Base-by-base conservation (phyloP, 2,113 vertebrate genomes). In the Hystrix brachyura region DNA sequence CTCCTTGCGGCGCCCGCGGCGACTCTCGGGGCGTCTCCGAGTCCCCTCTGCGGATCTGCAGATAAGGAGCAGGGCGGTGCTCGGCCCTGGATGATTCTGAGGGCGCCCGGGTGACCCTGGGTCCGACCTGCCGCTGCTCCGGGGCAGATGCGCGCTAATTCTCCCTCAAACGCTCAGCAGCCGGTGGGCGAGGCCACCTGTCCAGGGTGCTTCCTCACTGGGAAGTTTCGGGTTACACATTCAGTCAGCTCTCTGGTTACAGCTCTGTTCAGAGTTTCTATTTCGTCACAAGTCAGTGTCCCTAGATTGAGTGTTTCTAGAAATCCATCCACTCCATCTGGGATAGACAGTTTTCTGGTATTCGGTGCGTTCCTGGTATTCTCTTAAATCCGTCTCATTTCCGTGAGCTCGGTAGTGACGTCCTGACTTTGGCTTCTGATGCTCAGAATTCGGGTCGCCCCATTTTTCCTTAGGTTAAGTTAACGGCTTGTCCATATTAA, bases 121-220 rank as follows among this genome's bases (percentile, higher is more conserved):
- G 38, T 38, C 64, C 14, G 74, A 17, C 46, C 46, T 29, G 12
- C 74, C 38, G 5, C 14, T 3, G 21, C 7, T 43, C 46, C 3
- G 25, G 23, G 5, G 5, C 23, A 27, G 48, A 18, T 10, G 8
- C 3, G 13, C 32, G 1, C 34, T 14, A 4, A 3, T n/a, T 13
- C 32, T 81, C 1, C 13, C 38, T 48, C 10, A 76, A 23, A 23
- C 9, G 69, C 19, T 43, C 69, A 72, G 69, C n/a, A 72, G 19
- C 8, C 38, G 38, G 9, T 19, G 34, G 12, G 34, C 2, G 46
- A 17, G 18, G 74, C 15, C 5, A 7, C 32, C 18, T 21, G 29
- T n/a, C 29, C 21, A 34, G 29, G 43, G 29, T 67, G 15, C 15
- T 46, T 34, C 14, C 29, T n/a, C 34, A 9, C 2, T 11, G 27